A percentile compares a stretch with the other conserved stretches of the same genome.
These are phyloP conservation scores for Deilephila porcellus DNA, from an alignment of 2,888 invertebrate species.

Conservation along the genomic window DNA sequence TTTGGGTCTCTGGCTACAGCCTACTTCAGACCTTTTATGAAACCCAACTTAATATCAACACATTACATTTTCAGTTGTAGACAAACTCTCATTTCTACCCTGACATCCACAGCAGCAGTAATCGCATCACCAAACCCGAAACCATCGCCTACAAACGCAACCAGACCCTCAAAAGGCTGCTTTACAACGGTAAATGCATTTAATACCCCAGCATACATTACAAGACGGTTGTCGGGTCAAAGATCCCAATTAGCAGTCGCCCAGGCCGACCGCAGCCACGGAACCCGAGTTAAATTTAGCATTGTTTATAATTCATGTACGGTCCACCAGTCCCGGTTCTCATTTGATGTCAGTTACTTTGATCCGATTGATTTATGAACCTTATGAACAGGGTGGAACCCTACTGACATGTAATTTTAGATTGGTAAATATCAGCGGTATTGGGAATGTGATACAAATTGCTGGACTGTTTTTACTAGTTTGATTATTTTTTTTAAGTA, in stretches of 20 bases:
- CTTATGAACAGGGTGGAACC: too few species aligned
- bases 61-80: too few species aligned
- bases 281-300: constrained; percentile 23
- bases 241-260: constrained; percentile 17
- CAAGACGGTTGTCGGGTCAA: not conserved
- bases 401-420: not conserved
- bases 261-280: constrained; percentile 6
- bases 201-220: not conserved
- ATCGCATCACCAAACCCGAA: too few species aligned
- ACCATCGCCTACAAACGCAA: not conserved
- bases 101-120: too few species aligned
- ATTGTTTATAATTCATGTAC: constrained; percentile 20
- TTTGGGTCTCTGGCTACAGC: too few species aligned
- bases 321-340: not conserved
- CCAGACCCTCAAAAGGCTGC: not conserved
- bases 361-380: constrained; percentile 4
- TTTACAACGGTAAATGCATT: constrained; percentile 1
- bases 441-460: too few species aligned
- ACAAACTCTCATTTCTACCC: too few species aligned
- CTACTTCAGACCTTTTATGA: too few species aligned
- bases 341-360: constrained; percentile 4
- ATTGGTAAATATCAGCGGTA: not conserved
- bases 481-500: too few species aligned
- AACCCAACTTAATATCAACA: too few species aligned
- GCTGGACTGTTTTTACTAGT: too few species aligned